phyloP scores from a whole-genome alignment of 64 coral and sea anemone genomes.

The Cladopsammia gracilis region DNA sequence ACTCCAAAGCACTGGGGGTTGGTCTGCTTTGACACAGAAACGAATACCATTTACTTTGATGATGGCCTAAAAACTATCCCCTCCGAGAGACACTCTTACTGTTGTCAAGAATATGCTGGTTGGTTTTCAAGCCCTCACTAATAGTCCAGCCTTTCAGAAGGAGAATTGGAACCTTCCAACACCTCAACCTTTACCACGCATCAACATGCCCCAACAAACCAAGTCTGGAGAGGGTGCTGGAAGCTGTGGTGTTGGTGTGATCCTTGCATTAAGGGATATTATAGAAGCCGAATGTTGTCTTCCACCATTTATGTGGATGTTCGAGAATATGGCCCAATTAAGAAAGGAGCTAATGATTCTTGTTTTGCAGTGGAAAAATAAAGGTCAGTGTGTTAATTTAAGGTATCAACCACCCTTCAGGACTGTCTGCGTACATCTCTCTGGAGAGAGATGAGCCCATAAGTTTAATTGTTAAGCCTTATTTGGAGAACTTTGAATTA shows the following conservation, averaged over 20 bases:
- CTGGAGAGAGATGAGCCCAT: too few relatives aligned
- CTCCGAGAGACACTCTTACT: neutral
- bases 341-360: slow-evolving; percentile 12
- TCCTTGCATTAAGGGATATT: neutral
- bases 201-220: slow-evolving; percentile 24
- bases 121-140: neutral
- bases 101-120: slow-evolving; percentile 1
- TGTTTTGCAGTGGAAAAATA: neutral
- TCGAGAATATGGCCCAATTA: neutral
- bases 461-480: too few relatives aligned
- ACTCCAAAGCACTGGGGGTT: neutral
- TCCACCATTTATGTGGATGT: neutral
- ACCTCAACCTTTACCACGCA: neutral
- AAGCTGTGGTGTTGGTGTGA: slow-evolving; percentile 36
- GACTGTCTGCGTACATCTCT: too few relatives aligned
- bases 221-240: neutral
- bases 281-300: neutral
- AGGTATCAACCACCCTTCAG: too few relatives aligned
- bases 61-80: slow-evolving; percentile 16
- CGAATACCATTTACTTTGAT: neutral
- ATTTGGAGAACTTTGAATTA: too few relatives aligned
- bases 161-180: neutral
- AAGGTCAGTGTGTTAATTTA: too few relatives aligned
- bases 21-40: slow-evolving; percentile 10
- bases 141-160: neutral